phyloP scores from a whole-genome alignment of 2,797 vertebrate genomes.

The Eremophila alpestris region DNA sequence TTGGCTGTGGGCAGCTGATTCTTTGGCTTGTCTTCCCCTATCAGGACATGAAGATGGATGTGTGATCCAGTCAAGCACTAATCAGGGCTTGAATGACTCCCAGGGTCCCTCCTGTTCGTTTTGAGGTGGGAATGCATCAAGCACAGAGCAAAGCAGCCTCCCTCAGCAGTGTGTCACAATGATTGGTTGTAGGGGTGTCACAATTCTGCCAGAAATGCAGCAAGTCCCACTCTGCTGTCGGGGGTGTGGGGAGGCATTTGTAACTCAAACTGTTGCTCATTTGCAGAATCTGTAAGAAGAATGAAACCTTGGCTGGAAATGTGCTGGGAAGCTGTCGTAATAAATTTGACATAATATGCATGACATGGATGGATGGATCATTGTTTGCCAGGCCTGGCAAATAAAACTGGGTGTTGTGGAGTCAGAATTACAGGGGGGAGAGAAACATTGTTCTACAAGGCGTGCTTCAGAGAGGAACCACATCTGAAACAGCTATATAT shows the following conservation, averaged over 20 bases:
- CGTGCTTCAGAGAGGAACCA: conserved; percentile 50
- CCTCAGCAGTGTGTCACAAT: conserved; percentile 57
- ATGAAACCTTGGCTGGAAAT: conserved; percentile 63
- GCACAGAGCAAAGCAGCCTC: conserved; percentile 31
- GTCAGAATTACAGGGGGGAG: conserved; percentile 43
- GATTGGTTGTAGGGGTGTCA: conserved; percentile 60
- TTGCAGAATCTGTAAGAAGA: conserved; percentile 65
- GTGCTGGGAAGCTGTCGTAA: conserved; percentile 57
- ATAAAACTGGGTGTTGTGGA: conserved; percentile 42
- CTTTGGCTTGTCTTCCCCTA: not conserved
- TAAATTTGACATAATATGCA: conserved; percentile 74
- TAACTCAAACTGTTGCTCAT: conserved; percentile 71
- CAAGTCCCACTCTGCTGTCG: conserved; percentile 43
- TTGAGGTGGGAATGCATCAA: conserved; percentile 44
- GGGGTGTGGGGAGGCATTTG: conserved; percentile 71
- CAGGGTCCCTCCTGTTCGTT: not conserved
- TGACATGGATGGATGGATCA: conserved; percentile 65
- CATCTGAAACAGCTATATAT: conserved; percentile 48
- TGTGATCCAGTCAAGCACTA: conserved; percentile 29
- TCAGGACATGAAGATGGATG: not conserved
- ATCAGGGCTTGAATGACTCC: conserved; percentile 50
- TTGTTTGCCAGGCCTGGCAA: conserved; percentile 46
- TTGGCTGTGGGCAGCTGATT: not conserved
- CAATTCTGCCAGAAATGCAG: conserved; percentile 62
- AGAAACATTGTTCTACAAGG: conserved; percentile 58